Conservation (phyloP, 2,797 vertebrate genomes). For the Acrossocheilus wenchowensis region DNA sequence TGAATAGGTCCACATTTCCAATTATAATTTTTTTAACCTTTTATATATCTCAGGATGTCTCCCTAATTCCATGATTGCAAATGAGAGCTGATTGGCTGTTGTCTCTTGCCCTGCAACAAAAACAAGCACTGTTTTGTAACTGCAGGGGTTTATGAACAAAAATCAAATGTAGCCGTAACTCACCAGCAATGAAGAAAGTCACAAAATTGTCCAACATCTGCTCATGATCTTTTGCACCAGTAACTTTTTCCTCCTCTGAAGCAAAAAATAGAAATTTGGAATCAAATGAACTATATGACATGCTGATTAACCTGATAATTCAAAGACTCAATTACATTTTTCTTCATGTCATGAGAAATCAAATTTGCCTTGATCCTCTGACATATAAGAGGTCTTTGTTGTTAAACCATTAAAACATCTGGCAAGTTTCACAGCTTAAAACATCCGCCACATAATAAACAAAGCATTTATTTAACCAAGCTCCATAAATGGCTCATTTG, state of each 20-base stretch:
- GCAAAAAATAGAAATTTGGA: not conserved
- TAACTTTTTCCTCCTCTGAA: conserved; percentile 78
- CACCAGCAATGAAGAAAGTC: conserved; percentile 92
- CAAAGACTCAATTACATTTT: not conserved
- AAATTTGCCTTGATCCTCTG: not conserved
- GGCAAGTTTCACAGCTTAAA: not conserved
- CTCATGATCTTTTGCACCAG: conserved; percentile 83
- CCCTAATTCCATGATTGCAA: conserved; percentile 87
- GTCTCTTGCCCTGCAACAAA: conserved; percentile 87
- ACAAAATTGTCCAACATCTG: conserved; percentile 90
- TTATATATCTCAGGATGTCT: conserved; percentile 85
- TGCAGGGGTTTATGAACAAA: not conserved
- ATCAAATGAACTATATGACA: not conserved
- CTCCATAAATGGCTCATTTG: not conserved
- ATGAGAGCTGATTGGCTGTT: conserved; percentile 87
- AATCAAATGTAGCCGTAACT: conserved; percentile 46
- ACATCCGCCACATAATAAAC: not conserved
- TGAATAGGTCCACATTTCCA: not conserved
- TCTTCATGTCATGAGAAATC: not conserved
- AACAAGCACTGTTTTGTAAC: not conserved
- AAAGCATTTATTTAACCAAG: not conserved
- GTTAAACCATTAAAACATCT: too few relatives aligned
- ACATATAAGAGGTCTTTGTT: not conserved
- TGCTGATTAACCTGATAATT: not conserved
- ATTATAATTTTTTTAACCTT: conserved; percentile 69